Evolutionary conservation across 2,888 invertebrate genomes (phyloP), one percentile per base, ranked within the genome.

Genomic region (Himalopsyche anomala): DNA sequence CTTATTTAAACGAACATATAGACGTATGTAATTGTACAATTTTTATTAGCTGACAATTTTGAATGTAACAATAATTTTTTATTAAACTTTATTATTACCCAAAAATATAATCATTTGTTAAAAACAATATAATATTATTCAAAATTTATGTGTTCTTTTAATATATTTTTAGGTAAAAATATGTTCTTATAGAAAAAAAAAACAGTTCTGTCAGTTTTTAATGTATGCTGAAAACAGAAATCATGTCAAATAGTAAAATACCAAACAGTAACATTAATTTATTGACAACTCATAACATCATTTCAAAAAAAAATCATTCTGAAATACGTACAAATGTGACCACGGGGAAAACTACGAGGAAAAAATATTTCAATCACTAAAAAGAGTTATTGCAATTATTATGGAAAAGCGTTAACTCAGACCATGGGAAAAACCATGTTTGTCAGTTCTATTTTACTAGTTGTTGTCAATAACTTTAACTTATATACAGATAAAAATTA

Each of bases 341-440:
- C 69, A 69, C 28, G 36, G 74, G 74, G 74, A 11, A 74, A 51
- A 74, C 74, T 74, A 74, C 74, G 74, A 74, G 74, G 38, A 74
- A 74, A 62, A 38, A 36, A 74, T 74, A 74, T 74, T 74, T 74
- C 74, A 74, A 74, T 38, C 38, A 74, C 74, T 74, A 74, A 74
- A 74, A 28, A 28, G 12, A 74, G 36, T 74, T 38, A 74, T 74
- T 74, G 74, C 74, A 69, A 28, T n/a, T 69, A 28, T 69, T 11
- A 69, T 69, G n/a, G 9, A 36, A 74, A 74, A 74, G 74, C 74
- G 36, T 74, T 38, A 4, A 74, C 74, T 74, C 36, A 74, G 38
- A 15, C 51, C 74, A 74, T 74, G 74, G 74, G 74, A 74, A 74
- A 74, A 74, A 74, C 74, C 74, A 74, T 74, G 74, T 74, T 74